Conservation (phyloP, 2,797 vertebrate genomes). For the Choloepus didactylus region DNA sequence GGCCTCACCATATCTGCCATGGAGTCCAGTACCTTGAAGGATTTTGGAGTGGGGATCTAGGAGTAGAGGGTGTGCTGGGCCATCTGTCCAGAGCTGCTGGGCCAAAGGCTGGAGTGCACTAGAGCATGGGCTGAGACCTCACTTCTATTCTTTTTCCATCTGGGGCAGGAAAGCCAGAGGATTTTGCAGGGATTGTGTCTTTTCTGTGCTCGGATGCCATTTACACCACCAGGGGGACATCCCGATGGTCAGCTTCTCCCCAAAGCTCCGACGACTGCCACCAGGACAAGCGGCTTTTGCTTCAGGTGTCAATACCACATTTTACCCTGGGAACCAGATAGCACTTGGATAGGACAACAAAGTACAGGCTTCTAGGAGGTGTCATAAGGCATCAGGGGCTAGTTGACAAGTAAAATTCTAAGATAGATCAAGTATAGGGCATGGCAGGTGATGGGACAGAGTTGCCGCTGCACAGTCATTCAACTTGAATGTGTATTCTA, state of each 20-base stretch:
- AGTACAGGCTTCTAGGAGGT: not conserved
- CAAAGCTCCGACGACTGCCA: not conserved
- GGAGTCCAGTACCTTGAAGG: not conserved
- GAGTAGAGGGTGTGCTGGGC: not conserved
- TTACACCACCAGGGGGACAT: slow-evolving; percentile 88
- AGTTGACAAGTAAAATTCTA: not conserved
- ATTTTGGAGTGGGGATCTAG: not conserved
- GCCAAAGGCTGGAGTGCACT: not conserved
- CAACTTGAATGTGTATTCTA: not conserved
- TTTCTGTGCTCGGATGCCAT: slow-evolving; percentile 91
- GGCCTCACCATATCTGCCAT: not conserved
- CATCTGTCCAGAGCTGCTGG: not conserved
- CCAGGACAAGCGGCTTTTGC: not conserved
- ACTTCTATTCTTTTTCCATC: not conserved
- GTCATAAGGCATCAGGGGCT: not conserved
- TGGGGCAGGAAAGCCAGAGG: slow-evolving; percentile 89
- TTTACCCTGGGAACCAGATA: not conserved
- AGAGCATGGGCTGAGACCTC: not conserved
- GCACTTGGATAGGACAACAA: not conserved
- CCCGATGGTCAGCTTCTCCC: slow-evolving; percentile 86
- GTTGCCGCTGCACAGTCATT: not conserved
- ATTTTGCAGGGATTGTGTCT: slow-evolving; percentile 88
- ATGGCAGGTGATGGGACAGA: not conserved
- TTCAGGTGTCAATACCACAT: not conserved
- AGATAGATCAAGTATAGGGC: not conserved